phyloP scores from a whole-genome alignment of 2,113 vertebrate genomes.

The Athene cunicularia region DNA sequence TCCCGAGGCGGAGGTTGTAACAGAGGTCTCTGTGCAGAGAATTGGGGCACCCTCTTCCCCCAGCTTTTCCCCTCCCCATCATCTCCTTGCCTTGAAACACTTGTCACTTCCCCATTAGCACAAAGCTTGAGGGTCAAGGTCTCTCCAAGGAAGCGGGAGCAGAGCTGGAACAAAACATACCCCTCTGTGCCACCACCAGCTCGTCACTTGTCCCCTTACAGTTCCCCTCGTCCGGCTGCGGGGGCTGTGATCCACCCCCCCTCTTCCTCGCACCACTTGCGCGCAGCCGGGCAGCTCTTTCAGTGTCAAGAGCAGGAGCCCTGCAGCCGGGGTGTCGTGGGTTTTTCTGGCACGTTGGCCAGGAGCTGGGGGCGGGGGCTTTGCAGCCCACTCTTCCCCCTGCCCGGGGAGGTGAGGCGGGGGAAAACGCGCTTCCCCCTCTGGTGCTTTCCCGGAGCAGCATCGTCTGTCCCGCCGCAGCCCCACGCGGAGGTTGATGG shows the following conservation, averaged over 20 bases:
- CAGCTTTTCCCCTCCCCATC: not conserved
- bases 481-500: not conserved
- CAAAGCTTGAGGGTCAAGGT: constrained; percentile 18
- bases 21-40: constrained; percentile 34
- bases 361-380: not conserved
- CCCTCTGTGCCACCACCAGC: not conserved
- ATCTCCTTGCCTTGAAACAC: constrained; percentile 41
- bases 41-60: not conserved
- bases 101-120: constrained; percentile 47
- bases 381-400: not conserved
- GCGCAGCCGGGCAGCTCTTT: not conserved
- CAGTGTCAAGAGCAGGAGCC: not conserved
- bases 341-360: not conserved
- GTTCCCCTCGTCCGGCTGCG: not conserved
- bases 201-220: not conserved
- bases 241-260: not conserved
- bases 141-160: constrained; percentile 1
- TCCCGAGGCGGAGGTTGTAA: not conserved
- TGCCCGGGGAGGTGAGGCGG: not conserved
- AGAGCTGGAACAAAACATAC: not conserved
- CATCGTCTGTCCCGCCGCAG: not conserved
- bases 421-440: not conserved
- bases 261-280: not conserved
- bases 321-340: not conserved
- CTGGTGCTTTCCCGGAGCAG: not conserved